phyloP scores from a whole-genome alignment of 1,140 invertebrate species.

The Hydropsyche tenuis region DNA sequence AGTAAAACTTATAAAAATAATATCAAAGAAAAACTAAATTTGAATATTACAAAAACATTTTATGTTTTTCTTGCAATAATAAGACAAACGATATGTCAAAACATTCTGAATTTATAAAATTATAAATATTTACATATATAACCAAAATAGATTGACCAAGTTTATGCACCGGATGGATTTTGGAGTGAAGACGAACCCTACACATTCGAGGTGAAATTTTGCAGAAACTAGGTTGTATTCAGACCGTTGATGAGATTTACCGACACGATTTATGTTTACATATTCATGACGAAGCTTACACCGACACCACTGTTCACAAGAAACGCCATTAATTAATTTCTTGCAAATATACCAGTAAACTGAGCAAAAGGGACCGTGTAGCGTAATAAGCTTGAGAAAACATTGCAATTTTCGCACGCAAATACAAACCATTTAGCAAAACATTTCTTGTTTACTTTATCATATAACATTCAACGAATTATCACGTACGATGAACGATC shows the following conservation, averaged over 20 bases:
- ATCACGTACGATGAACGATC: not conserved
- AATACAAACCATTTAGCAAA: not conserved
- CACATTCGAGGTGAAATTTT: not conserved
- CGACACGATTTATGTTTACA: constrained; percentile 12
- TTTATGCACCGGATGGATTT: too few relatives aligned
- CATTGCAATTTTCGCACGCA: not conserved
- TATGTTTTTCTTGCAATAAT: too few relatives aligned
- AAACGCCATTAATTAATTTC: constrained; percentile 23
- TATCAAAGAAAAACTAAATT: too few relatives aligned
- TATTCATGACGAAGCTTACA: constrained; percentile 19
- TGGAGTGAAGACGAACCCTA: too few relatives aligned
- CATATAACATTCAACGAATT: not conserved
- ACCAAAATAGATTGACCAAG: too few relatives aligned
- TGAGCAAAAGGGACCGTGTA: not conserved
- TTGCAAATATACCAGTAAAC: constrained; percentile 1
- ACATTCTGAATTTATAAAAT: too few relatives aligned
- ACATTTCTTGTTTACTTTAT: not conserved
- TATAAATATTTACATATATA: too few relatives aligned
- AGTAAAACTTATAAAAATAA: too few relatives aligned
- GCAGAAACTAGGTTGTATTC: not conserved
- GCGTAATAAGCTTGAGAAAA: too few relatives aligned
- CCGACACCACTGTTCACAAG: not conserved
- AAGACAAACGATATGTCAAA: too few relatives aligned
- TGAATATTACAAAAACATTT: too few relatives aligned
- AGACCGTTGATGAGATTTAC: constrained; percentile 20